Evolutionary conservation across 2,888 invertebrate species (phyloP).

Genomic region (Romanomermis culicivorax): DNA sequence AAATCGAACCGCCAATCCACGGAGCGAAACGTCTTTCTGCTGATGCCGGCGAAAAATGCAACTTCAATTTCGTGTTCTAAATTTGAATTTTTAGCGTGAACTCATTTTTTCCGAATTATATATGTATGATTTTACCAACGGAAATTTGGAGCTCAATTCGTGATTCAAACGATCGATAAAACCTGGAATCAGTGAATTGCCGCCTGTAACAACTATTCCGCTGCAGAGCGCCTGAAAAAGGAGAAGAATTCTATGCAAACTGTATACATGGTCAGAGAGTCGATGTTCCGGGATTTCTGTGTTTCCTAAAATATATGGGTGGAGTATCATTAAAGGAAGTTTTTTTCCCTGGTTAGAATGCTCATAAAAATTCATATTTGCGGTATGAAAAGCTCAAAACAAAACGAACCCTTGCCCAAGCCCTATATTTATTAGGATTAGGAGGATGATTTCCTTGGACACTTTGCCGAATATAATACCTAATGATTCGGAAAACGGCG

Average conservation of each 20-base stretch:
- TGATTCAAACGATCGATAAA: constrained; percentile 76
- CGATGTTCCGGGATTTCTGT: too few species aligned
- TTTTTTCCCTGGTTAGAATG: too few species aligned
- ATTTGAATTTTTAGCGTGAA: constrained; percentile 6
- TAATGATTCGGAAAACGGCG: too few species aligned
- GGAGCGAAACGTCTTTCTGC: constrained; percentile 81
- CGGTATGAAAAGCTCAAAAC: too few species aligned
- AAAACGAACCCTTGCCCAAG: too few species aligned
- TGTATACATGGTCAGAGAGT: too few species aligned
- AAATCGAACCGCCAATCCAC: constrained; percentile 95
- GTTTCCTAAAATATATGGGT: too few species aligned
- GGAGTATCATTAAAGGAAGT: too few species aligned
- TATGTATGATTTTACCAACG: constrained; percentile 40
- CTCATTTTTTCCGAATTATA: neutral
- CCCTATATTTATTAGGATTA: too few species aligned
- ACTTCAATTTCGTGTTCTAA: constrained; percentile 68
- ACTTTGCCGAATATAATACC: too few species aligned
- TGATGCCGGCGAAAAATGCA: constrained; percentile 70
- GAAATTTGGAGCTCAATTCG: constrained; percentile 62
- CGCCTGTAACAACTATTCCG: constrained; percentile 80
- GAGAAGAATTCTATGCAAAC: constrained; percentile 4
- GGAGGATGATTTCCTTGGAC: too few species aligned
- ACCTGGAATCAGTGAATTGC: constrained; percentile 72
- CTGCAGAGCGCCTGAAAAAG: constrained; percentile 53
- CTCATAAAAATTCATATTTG: too few species aligned